phyloP scores from a whole-genome alignment of 2,797 vertebrate genomes.

The Acrossocheilus wenchowensis region DNA sequence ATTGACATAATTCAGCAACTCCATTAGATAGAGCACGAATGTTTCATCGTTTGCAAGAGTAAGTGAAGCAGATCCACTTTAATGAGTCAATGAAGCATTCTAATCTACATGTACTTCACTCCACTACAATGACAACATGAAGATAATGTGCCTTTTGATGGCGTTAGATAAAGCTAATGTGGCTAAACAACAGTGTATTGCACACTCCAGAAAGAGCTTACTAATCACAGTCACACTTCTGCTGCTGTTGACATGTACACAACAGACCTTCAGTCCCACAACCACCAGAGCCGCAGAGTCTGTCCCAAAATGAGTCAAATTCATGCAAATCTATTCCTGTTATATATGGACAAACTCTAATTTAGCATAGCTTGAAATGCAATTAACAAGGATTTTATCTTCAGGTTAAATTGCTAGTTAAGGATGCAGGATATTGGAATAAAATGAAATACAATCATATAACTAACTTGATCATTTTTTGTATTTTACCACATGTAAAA shows the following conservation, averaged over 20 bases:
- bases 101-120: constrained; percentile 34
- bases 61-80: constrained; percentile 28
- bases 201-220: constrained; percentile 38
- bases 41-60: neutral
- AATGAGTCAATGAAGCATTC: constrained; percentile 30
- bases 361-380: too few species aligned
- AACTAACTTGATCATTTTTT: too few species aligned
- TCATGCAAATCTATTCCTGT: neutral
- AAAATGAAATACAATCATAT: too few species aligned
- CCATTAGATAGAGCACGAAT: neutral
- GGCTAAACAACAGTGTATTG: constrained; percentile 36
- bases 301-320: neutral
- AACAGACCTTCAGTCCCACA: constrained; percentile 58
- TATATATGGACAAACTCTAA: too few species aligned
- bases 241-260: constrained; percentile 72
- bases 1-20: neutral
- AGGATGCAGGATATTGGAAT: too few species aligned
- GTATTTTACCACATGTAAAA: too few species aligned
- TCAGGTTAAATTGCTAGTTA: too few species aligned
- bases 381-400: too few species aligned
- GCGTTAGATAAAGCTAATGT: constrained; percentile 32
- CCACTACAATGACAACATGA: neutral
- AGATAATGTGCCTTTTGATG: constrained; percentile 33
- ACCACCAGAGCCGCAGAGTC: constrained; percentile 35
- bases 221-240: constrained; percentile 58